phyloP scores from a whole-genome alignment of 2,888 invertebrate genomes.

The Erebia aethiops region DNA sequence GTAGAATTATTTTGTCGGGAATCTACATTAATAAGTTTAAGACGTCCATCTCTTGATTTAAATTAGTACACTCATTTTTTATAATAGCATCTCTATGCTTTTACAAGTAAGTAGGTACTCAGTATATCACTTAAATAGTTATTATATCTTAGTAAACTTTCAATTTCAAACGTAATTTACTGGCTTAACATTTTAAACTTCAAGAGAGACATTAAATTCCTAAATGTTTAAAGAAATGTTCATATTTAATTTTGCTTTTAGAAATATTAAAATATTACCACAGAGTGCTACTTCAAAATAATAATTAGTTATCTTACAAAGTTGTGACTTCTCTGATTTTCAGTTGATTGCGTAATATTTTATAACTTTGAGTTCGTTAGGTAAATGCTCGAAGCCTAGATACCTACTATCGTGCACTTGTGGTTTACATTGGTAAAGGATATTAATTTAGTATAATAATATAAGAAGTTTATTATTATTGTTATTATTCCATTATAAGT shows the following conservation, averaged over 20 bases:
- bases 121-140: not conserved
- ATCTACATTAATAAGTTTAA: too few relatives aligned
- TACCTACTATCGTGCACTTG: too few relatives aligned
- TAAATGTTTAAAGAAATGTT: too few relatives aligned
- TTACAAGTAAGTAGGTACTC: not conserved
- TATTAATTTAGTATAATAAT: too few relatives aligned
- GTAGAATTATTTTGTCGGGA: too few relatives aligned
- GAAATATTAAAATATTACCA: not conserved
- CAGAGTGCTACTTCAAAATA: not conserved
- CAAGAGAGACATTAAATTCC: not conserved
- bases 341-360: too few relatives aligned
- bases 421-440: too few relatives aligned
- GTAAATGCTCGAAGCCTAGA: too few relatives aligned
- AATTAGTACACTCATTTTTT: not conserved
- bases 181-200: not conserved
- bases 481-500: too few relatives aligned
- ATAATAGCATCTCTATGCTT: not conserved
- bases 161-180: conserved; percentile 9
- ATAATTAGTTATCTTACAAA: not conserved
- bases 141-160: conserved; percentile 1
- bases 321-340: not conserved
- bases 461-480: too few relatives aligned
- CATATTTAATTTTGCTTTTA: not conserved
- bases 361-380: too few relatives aligned
- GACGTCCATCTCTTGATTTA: too few relatives aligned